Evolutionary conservation across 2,113 vertebrate species (phyloP).

Genomic region (Mormyrus lacerda): DNA sequence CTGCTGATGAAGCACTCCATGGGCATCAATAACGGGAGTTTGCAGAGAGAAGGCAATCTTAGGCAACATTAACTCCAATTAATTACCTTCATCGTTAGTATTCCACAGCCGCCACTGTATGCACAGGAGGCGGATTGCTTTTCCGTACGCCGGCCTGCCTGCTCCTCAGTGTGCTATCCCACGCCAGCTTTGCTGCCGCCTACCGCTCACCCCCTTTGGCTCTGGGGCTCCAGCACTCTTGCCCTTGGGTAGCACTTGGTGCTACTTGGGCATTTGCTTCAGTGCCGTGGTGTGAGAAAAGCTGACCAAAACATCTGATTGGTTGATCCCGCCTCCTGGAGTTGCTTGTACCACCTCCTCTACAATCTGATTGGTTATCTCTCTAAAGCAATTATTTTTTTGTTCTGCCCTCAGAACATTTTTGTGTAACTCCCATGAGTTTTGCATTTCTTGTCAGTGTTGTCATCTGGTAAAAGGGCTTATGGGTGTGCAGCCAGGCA

Average conservation of each 20-base stretch:
- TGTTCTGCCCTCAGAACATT: background rate
- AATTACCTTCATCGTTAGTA: slow-evolving; percentile 59
- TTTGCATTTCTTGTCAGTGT: background rate
- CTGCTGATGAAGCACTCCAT: background rate
- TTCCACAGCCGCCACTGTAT: slow-evolving; percentile 38
- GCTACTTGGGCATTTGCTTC: background rate
- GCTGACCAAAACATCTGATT: background rate
- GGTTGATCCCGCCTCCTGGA: background rate
- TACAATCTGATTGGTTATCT: background rate
- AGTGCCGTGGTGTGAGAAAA: background rate
- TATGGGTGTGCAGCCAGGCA: background rate
- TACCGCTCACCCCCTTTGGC: background rate
- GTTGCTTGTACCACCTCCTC: background rate
- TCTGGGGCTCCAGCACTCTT: background rate
- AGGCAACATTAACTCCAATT: slow-evolving; percentile 55
- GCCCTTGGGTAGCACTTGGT: background rate
- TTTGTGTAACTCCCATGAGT: background rate
- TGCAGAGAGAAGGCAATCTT: slow-evolving; percentile 26
- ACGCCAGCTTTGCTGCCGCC: background rate
- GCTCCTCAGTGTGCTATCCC: background rate
- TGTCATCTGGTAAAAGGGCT: background rate
- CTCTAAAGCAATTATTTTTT: background rate
- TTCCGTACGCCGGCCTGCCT: background rate
- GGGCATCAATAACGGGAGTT: slow-evolving; percentile 31
- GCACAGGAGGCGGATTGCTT: background rate